These are phyloP conservation scores for Prosopocoilus inquinatus DNA, from an alignment of 2,888 invertebrate genomes.

Conservation along the genomic window DNA sequence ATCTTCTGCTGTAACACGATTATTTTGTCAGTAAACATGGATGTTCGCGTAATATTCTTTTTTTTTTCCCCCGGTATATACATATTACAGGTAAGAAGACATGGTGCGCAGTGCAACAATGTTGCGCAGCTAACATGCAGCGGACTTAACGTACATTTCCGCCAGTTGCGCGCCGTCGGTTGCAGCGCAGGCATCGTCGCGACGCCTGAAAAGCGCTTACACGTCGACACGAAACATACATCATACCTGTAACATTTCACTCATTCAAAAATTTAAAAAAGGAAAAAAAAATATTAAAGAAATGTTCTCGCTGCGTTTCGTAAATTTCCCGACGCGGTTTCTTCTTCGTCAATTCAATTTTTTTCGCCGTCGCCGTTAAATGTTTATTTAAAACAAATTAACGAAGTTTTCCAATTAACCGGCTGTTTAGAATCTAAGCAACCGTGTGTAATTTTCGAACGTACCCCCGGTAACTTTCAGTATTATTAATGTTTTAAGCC, in stretches of 20 bases:
- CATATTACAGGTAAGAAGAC: slow-evolving; percentile 10
- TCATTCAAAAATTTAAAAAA: too few relatives aligned
- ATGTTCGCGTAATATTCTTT: slow-evolving; percentile 6
- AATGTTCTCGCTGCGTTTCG: background rate
- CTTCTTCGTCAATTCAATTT: background rate
- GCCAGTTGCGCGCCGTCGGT: slow-evolving; percentile 38
- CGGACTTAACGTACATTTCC: slow-evolving; percentile 17
- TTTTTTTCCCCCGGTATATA: background rate
- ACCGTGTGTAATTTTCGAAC: background rate
- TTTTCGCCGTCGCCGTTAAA: too few relatives aligned
- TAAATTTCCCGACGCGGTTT: background rate
- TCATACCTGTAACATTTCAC: background rate
- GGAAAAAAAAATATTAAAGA: background rate
- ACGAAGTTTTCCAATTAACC: too few relatives aligned
- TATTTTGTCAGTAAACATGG: too few relatives aligned
- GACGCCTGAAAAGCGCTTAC: slow-evolving; percentile 21
- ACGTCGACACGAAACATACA: too few relatives aligned
- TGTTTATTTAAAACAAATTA: too few relatives aligned
- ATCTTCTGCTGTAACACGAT: too few relatives aligned
- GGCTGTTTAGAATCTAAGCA: background rate
- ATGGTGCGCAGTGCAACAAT: slow-evolving; percentile 29
- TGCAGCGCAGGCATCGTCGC: slow-evolving; percentile 32
- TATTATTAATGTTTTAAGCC: slow-evolving; percentile 5
- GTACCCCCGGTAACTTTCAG: background rate
- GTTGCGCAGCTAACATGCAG: slow-evolving; percentile 16